A percentile compares a stretch with the other conserved stretches of the same genome.
Conservation (phyloP, 2,113 vertebrate species). For the Apaloderma vittatum region DNA sequence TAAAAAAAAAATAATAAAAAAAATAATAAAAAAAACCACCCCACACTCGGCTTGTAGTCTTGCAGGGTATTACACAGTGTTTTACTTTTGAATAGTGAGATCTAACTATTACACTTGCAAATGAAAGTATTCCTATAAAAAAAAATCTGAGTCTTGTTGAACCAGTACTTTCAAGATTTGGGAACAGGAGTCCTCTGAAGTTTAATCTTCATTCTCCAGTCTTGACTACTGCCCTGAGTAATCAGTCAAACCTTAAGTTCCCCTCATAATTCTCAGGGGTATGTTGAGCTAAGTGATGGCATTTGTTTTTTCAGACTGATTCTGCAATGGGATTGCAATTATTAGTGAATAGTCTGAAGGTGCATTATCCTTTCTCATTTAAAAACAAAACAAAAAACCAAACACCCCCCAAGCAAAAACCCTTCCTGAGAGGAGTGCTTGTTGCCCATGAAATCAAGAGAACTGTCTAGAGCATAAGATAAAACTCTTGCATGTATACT, state of each 20-base stretch:
- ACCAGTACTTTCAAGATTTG: not conserved
- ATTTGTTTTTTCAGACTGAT: not conserved
- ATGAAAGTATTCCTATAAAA: not conserved
- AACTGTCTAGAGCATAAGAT: not conserved
- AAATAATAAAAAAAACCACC: not conserved
- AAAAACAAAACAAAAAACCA: not conserved
- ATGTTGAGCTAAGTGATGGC: not conserved
- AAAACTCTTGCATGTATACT: not conserved
- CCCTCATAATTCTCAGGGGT: not conserved
- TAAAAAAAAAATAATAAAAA: not conserved
- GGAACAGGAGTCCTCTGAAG: not conserved
- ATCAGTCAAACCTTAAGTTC: not conserved
- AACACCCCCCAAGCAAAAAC: fast-evolving
- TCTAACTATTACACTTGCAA: not conserved
- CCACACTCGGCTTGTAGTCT: not conserved
- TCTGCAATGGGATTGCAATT: not conserved
- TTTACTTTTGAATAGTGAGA: not conserved
- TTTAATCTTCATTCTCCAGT: not conserved
- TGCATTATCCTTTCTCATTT: not conserved
- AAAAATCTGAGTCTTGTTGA: not conserved
- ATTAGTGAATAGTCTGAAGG: not conserved
- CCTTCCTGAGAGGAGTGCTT: not conserved
- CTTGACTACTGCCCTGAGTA: not conserved
- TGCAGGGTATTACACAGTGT: not conserved
- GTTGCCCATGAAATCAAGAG: not conserved